Evolutionary conservation across 2,888 invertebrate genomes (phyloP).

Genomic region (Drosophila picticornis): DNA sequence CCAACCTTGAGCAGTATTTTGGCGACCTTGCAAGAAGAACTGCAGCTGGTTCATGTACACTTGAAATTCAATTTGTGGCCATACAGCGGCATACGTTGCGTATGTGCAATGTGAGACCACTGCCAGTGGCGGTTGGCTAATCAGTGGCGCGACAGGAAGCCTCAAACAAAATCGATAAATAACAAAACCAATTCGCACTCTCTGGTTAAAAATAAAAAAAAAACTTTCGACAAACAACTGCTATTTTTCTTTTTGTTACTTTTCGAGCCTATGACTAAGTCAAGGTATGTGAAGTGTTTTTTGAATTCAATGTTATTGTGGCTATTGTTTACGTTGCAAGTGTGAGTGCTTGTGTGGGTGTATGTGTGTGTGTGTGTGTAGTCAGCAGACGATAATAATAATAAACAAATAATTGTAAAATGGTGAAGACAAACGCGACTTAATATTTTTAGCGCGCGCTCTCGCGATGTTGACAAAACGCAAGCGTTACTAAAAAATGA

Average conservation of each 20-base stretch:
- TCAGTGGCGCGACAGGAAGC: constrained; percentile 32
- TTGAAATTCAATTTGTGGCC: constrained; percentile 66
- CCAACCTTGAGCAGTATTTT: constrained; percentile 33
- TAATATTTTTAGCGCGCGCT: constrained; percentile 54
- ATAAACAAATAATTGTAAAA: constrained; percentile 41
- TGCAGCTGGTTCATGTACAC: constrained; percentile 38
- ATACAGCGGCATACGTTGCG: constrained; percentile 57
- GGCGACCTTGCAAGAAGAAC: constrained; percentile 47
- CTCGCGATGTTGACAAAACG: constrained; percentile 80
- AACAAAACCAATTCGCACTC: constrained; percentile 22
- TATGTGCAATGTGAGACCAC: constrained; percentile 66
- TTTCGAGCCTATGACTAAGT: constrained; percentile 47
- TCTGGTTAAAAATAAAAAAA: constrained; percentile 10
- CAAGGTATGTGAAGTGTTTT: constrained; percentile 63
- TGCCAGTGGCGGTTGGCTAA: constrained; percentile 33
- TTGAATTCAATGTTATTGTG: constrained; percentile 28
- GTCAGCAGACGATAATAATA: constrained; percentile 54
- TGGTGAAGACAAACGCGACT: constrained; percentile 47
- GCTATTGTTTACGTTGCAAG: constrained; percentile 39
- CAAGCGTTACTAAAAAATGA: constrained; percentile 81
- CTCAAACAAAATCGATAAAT: constrained; percentile 61
- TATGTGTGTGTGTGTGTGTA: constrained; percentile 19
- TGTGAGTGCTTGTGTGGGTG: constrained; percentile 1
- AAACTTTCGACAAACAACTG: constrained; percentile 43
- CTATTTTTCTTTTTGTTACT: constrained; percentile 14